Percentiles rank a stretch among this genome's conserved stretches.
These are phyloP conservation scores for Oscheius onirici DNA, from an alignment of 2,888 invertebrate genomes.

Conservation along the genomic window DNA sequence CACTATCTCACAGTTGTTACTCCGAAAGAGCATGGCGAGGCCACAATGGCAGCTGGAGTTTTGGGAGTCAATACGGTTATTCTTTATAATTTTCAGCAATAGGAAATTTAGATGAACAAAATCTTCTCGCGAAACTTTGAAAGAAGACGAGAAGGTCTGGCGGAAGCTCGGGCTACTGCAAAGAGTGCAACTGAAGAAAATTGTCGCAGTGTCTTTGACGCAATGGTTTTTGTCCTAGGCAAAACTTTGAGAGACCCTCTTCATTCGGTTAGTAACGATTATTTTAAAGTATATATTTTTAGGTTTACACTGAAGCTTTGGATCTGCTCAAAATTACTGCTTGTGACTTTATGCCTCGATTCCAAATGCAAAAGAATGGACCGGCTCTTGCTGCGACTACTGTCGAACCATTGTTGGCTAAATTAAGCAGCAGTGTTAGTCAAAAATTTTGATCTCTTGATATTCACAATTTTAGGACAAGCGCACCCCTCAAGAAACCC, in stretches of 20 bases:
- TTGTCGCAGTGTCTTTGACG: conserved; percentile 34
- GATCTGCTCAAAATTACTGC: not conserved
- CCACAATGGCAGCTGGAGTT: conserved; percentile 18
- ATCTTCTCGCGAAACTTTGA: conserved; percentile 36
- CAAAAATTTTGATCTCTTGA: not conserved
- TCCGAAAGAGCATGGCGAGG: conserved; percentile 17
- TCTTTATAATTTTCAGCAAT: not conserved
- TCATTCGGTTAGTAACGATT: conserved; percentile 22
- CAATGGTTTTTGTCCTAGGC: conserved; percentile 39
- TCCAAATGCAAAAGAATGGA: conserved; percentile 9
- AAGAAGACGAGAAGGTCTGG: conserved; percentile 34
- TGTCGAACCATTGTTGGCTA: conserved; percentile 1
- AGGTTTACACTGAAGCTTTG: conserved; percentile 24
- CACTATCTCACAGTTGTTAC: conserved; percentile 1
- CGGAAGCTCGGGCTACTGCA: conserved; percentile 33
- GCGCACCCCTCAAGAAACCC: conserved; percentile 9
- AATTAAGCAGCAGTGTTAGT: conserved; percentile 2
- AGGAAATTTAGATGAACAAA: conserved; percentile 32
- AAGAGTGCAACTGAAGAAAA: conserved; percentile 27
- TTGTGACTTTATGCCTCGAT: conserved; percentile 23
- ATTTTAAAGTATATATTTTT: not conserved
- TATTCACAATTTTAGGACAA: conserved; percentile 19
- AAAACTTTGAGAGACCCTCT: conserved; percentile 45
- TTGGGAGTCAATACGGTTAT: conserved; percentile 34
- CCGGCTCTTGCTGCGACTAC: conserved; percentile 7